These are phyloP conservation scores for Samia ricini DNA, from an alignment of 1,140 invertebrate species.

Conservation along the genomic window DNA sequence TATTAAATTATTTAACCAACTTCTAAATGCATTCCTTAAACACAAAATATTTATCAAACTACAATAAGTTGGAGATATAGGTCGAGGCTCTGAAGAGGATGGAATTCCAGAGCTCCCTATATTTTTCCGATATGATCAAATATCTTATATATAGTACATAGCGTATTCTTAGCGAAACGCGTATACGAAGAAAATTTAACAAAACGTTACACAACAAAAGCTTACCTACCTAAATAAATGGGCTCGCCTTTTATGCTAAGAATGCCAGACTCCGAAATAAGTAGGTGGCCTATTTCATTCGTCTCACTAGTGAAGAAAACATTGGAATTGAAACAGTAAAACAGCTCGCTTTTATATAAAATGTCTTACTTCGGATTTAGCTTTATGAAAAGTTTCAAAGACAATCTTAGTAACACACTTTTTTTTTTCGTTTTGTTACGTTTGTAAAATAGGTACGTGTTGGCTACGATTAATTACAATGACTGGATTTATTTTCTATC, in stretches of 20 bases:
- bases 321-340: slow-evolving; percentile 6
- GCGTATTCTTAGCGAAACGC: neutral
- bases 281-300: slow-evolving; percentile 11
- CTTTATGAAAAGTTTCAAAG: slow-evolving; percentile 11
- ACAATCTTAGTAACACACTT: neutral
- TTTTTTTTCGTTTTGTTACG: too few relatives aligned
- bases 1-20: neutral
- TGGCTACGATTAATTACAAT: too few relatives aligned
- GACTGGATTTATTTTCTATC: too few relatives aligned
- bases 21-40: slow-evolving; percentile 27
- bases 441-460: too few relatives aligned
- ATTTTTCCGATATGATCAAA: slow-evolving; percentile 46
- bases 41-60: slow-evolving; percentile 56
- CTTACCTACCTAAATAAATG: slow-evolving; percentile 10
- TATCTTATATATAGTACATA: slow-evolving; percentile 27
- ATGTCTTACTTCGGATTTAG: slow-evolving; percentile 2
- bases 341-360: slow-evolving; percentile 9
- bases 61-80: slow-evolving; percentile 59
- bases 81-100: slow-evolving; percentile 57
- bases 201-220: slow-evolving; percentile 4
- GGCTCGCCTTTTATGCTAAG: slow-evolving; percentile 1
- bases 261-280: slow-evolving; percentile 7
- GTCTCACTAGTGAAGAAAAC: slow-evolving; percentile 6
- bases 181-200: neutral
- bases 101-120: slow-evolving; percentile 51